Evolutionary conservation across 1,140 invertebrate species (phyloP).

Genomic region (Aphaenogaster rudis): DNA sequence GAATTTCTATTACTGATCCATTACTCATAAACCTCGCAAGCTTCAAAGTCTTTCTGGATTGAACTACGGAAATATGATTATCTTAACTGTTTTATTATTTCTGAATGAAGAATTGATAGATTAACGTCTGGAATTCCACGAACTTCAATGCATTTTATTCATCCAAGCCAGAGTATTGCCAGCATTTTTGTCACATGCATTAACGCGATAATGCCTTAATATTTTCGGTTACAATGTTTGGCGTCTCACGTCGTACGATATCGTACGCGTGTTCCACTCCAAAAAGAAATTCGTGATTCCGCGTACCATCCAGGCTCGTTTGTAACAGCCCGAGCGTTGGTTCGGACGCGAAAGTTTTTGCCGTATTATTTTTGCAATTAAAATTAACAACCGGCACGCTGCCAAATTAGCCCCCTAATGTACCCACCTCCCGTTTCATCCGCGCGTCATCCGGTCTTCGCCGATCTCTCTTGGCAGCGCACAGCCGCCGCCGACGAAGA

Average conservation of each 20-base stretch:
- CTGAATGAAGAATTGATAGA: background rate
- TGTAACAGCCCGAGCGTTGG: slow-evolving; percentile 35
- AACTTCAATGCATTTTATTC: background rate
- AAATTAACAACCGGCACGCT: slow-evolving; percentile 85
- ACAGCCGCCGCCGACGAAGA: slow-evolving; percentile 37
- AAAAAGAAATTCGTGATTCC: slow-evolving; percentile 62
- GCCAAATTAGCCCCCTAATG: slow-evolving; percentile 86
- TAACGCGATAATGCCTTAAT: slow-evolving; percentile 4
- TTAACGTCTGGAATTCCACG: background rate
- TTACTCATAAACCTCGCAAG: background rate
- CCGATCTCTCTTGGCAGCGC: slow-evolving; percentile 67
- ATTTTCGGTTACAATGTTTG: slow-evolving; percentile 59
- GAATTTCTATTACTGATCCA: background rate
- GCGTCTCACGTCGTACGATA: slow-evolving; percentile 36
- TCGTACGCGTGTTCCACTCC: slow-evolving; percentile 24
- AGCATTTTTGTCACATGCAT: background rate
- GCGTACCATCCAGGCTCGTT: slow-evolving; percentile 60
- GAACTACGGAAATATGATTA: background rate
- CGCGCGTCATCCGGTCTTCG: slow-evolving; percentile 66
- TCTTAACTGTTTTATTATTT: background rate
- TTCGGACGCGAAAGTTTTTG: slow-evolving; percentile 69
- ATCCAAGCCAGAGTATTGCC: no score
- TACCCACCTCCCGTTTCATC: slow-evolving; percentile 73
- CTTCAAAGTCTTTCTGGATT: background rate
- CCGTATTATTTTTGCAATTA: slow-evolving; percentile 84